Evolutionary conservation across 2,113 vertebrate genomes (phyloP), one percentile per base, ranked within the genome.

Genomic region (Coracopsis vasa): DNA sequence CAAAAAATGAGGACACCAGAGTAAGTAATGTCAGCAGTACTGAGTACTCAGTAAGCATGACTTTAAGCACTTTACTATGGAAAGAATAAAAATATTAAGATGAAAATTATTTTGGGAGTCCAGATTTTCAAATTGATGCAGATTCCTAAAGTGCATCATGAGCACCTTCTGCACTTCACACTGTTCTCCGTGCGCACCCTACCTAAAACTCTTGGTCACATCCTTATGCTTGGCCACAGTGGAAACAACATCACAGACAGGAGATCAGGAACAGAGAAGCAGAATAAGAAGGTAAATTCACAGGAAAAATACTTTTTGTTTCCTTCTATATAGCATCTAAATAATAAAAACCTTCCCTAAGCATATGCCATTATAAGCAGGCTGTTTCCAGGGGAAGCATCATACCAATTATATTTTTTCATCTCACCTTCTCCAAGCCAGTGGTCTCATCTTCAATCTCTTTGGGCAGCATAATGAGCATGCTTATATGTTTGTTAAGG

Each of bases 381-480:
- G 8, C 44, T 90, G 16, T n/a, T 92, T 79, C 70, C 41, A 70
- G n/a, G 17, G 27, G 29, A 86, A 41, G n/a, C 20, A 61, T 53
- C 29, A 37, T 4, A 45, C 15, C 19, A 70, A 24, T 50, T 53
- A 10, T 54, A 10, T 4, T 69, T 86, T 42, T 74, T 56, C 42
- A 35, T 72, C 96, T 94, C 96, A 99, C 99, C 99, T 99, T 97
- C 95, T 99, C 98, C 95, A 99, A 97, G 67, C 99, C 99, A 2
- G 98, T 99, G 17, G 97, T 97, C 41, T 97, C 92, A 8, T 99
- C 99, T 56, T 99, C 98, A 7, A 98, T 97, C 2, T 98, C 96
- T 77, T 88, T 98, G 51, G 99, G 99, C 4, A 99, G 98, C 80
- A 99, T 96, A 96, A 99, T 98, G 70, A 99, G 96, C 99, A 99